Base-by-base conservation (phyloP, 2,888 invertebrate species). In the Ormyrus pomaceus region DNA sequence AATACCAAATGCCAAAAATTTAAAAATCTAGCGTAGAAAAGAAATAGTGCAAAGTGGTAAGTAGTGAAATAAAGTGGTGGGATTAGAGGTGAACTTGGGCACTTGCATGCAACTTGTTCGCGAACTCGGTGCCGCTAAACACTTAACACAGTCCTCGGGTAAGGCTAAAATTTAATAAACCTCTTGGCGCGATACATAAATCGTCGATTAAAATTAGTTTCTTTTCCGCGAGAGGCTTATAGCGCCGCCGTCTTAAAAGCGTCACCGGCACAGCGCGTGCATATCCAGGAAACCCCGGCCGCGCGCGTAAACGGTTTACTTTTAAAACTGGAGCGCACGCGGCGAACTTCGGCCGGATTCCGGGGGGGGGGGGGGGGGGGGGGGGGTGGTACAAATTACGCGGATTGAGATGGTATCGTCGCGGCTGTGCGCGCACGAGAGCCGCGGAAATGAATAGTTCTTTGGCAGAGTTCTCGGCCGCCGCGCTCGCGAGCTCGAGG, bases 301-400 rank as follows among this genome's bases (percentile, higher is more conserved):
- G 19, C 19, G 19, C 19, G 19, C 19, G 19, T 19, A 19, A 19
- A 19, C 19, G 19, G 19, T 19, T 19, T 55, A 72, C 72, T 72
- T 72, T 64, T 62, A 62, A 72, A 72, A 72, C 45, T 72, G 62
- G 72, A 72, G 62, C 72, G 62, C 62, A 72, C 53, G 72, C 61
- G 46, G 62, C 62, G 13, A 34, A 72, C 55, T 72, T 45, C 53
- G 19, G 1, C 19, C 19, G 19, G 19, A 19, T 19, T 19, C 19
- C 19, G 19, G 19, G 19, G 19, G 19, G 19, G 19, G 19, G 19
- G 19, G 19, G 19, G 19, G 19, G 19, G 19, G 19, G 19, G 19
- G 19, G 19, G 1, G 19, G 19, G 19, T 1, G 19, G 13, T 55
- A 72, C 72, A 72, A 72, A 72, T 72, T 62, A 72, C 72, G 34